Percentiles rank a stretch among this genome's conserved stretches.
phyloP scores from a whole-genome alignment of 2,888 invertebrate species.

The Drosophila niveifrons region DNA sequence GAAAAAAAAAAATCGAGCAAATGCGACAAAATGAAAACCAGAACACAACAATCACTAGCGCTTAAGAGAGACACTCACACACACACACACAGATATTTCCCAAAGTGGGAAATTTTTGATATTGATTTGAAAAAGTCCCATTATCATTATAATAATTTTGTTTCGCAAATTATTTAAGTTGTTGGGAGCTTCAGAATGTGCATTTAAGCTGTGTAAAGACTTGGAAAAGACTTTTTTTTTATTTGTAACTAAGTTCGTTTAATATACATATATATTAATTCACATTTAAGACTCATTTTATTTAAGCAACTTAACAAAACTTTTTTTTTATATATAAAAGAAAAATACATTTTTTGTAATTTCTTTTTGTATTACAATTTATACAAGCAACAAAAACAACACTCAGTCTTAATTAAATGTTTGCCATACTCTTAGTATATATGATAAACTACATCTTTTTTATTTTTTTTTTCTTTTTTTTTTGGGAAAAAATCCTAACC shows the following conservation, averaged over 20 bases:
- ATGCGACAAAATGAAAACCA: constrained; percentile 2
- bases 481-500: not conserved
- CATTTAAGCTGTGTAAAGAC: constrained; percentile 56
- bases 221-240: constrained; percentile 47
- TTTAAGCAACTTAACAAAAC: constrained; percentile 7
- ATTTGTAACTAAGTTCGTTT: constrained; percentile 36
- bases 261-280: constrained; percentile 12
- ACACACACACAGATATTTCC: not conserved
- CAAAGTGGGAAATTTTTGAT: constrained; percentile 8
- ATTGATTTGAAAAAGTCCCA: constrained; percentile 31
- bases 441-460: constrained; percentile 5
- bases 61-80: constrained; percentile 33
- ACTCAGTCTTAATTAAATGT: constrained; percentile 43
- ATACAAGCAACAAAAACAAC: constrained; percentile 11
- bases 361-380: constrained; percentile 15
- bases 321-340: constrained; percentile 21
- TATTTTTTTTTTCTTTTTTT: constrained; percentile 3
- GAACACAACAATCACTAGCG: constrained; percentile 58
- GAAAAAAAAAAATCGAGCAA: not conserved
- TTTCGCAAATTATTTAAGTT: not conserved
- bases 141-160: constrained; percentile 9
- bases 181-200: constrained; percentile 16
- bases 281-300: constrained; percentile 35
- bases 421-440: constrained; percentile 52
- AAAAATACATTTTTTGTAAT: constrained; percentile 10